Conservation (phyloP, 2,888 invertebrate genomes). For the Melanargia galathea region DNA sequence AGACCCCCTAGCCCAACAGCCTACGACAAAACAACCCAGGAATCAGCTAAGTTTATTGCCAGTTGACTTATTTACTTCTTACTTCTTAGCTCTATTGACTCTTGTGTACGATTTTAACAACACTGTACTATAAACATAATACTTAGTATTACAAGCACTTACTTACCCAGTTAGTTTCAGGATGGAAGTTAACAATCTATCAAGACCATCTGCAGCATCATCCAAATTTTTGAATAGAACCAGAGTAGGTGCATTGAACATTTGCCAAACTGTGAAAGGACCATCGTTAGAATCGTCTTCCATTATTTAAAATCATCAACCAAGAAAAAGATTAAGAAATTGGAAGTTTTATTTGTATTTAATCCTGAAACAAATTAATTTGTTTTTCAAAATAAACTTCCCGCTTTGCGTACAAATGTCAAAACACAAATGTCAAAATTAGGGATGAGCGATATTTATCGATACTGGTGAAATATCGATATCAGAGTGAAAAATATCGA, state of each 20-base stretch:
- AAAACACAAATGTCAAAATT: too few relatives aligned
- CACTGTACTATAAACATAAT: background rate
- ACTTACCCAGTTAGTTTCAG: slow-evolving; percentile 80
- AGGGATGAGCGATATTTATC: too few relatives aligned
- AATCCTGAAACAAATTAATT: background rate
- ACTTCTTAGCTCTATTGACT: too few relatives aligned
- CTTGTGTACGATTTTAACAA: too few relatives aligned
- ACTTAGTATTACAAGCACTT: background rate
- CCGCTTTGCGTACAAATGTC: background rate
- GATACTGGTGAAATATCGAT: too few relatives aligned
- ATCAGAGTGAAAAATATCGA: too few relatives aligned
- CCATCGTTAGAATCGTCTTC: slow-evolving; percentile 73
- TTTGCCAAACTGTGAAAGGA: slow-evolving; percentile 83
- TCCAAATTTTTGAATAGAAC: slow-evolving; percentile 82
- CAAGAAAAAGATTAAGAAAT: background rate
- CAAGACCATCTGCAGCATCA: slow-evolving; percentile 78
- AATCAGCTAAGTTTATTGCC: too few relatives aligned
- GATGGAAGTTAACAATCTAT: slow-evolving; percentile 82
- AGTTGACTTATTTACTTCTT: too few relatives aligned
- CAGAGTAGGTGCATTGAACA: slow-evolving; percentile 84
- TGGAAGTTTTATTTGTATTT: background rate
- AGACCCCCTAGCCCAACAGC: too few relatives aligned
- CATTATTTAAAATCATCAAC: slow-evolving; percentile 48
- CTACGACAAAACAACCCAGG: too few relatives aligned
- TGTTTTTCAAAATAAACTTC: slow-evolving; percentile 4